Conservation (phyloP, 2,888 invertebrate genomes). For the Machimus atricapillus region DNA sequence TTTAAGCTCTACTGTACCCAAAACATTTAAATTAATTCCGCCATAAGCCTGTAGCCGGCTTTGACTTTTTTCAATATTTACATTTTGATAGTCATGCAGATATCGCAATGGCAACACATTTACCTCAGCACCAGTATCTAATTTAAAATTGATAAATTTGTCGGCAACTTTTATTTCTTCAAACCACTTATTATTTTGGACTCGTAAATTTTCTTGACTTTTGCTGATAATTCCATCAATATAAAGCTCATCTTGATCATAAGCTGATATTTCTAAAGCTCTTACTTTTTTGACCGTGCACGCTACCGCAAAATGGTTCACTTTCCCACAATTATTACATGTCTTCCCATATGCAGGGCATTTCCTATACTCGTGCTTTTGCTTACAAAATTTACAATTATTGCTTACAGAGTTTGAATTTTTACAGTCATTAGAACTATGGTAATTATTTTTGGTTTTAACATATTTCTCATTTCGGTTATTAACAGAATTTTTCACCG, state of each 20-base stretch:
- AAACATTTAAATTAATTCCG: conserved; percentile 40
- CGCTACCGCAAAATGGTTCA: conserved; percentile 13
- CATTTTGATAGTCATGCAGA: not conserved
- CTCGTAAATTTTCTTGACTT: too few relatives aligned
- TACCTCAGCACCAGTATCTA: not conserved
- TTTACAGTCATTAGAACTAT: not conserved
- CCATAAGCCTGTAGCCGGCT: conserved; percentile 42
- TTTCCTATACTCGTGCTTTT: not conserved
- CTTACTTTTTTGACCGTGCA: not conserved
- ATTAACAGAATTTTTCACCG: not conserved
- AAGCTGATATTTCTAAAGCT: too few relatives aligned
- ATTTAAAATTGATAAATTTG: conserved; percentile 7
- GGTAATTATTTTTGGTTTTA: not conserved
- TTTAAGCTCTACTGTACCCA: conserved; percentile 35
- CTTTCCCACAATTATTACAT: conserved; percentile 10
- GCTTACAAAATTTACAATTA: not conserved
- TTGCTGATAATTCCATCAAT: too few relatives aligned
- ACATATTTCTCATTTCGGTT: not conserved
- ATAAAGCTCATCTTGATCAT: too few relatives aligned
- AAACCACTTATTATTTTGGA: not conserved
- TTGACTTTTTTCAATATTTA: conserved; percentile 23
- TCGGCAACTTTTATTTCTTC: not conserved
- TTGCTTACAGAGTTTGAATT: not conserved
- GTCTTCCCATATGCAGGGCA: conserved; percentile 32
- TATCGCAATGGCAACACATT: not conserved